Conservation (phyloP, 2,888 invertebrate genomes). For the Rosalia funebris region DNA sequence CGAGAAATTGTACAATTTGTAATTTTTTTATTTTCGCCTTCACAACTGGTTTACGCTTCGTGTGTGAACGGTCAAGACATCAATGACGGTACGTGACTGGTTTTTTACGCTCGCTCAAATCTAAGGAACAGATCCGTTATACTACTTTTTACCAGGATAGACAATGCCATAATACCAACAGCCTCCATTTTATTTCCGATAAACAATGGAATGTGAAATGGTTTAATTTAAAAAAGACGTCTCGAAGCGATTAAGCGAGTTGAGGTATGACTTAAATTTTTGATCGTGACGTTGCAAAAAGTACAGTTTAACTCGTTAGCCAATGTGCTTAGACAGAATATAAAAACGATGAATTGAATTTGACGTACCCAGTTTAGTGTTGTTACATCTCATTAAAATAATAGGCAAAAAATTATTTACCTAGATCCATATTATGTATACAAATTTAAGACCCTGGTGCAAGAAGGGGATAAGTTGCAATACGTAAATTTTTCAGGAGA, state of each 20-base stretch:
- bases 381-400: not conserved
- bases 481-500: too few relatives aligned
- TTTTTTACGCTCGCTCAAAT: not conserved
- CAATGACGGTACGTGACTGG: conserved; percentile 11
- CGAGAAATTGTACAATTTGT: conserved; percentile 13
- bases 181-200: too few relatives aligned
- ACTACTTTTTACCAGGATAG: not conserved
- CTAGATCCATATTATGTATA: too few relatives aligned
- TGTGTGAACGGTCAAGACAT: conserved; percentile 12
- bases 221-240: conserved; percentile 1
- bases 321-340: not conserved
- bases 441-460: too few relatives aligned
- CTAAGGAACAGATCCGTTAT: conserved; percentile 6
- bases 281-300: not conserved
- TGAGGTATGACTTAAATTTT: not conserved
- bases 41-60: conserved; percentile 11
- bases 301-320: not conserved
- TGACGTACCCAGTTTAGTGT: not conserved
- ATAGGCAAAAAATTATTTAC: not conserved
- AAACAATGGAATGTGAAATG: not conserved
- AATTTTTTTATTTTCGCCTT: conserved; percentile 2
- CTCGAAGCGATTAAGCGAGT: not conserved
- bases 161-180: too few relatives aligned
- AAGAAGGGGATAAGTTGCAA: too few relatives aligned
- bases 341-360: not conserved